phyloP scores from a whole-genome alignment of 2,113 vertebrate genomes.

The Scopus umbretta region DNA sequence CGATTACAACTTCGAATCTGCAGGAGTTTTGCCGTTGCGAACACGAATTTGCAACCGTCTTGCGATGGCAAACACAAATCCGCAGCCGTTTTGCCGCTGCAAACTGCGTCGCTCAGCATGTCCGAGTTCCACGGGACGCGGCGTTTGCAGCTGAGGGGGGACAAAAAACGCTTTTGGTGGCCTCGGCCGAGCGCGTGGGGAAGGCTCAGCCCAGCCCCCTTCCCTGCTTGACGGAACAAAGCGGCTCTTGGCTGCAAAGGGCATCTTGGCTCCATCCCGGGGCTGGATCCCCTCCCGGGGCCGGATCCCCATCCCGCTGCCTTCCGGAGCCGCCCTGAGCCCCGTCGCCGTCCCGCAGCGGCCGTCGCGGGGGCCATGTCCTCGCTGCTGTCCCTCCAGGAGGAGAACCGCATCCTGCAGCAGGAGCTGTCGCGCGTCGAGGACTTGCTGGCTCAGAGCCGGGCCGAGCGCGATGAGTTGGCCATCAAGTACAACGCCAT shows the following conservation, averaged over 20 bases:
- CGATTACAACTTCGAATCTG: too few relatives aligned
- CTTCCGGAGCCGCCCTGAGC: not conserved
- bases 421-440: constrained; percentile 88
- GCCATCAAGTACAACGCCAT: constrained; percentile 93
- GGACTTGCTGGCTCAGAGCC: constrained; percentile 90
- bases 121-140: not conserved
- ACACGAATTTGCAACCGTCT: not conserved
- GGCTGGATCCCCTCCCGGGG: not conserved
- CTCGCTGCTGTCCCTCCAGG: constrained; percentile 86
- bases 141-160: not conserved
- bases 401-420: constrained; percentile 90
- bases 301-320: fast-evolving
- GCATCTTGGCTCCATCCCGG: not conserved
- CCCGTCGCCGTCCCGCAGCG: not conserved
- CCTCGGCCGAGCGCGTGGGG: fast-evolving
- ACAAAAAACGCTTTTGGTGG: fast-evolving
- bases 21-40: too few relatives aligned
- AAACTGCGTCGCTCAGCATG: fast-evolving
- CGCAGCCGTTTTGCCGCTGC: fast-evolving
- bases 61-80: fast-evolving
- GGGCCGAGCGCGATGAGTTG: constrained; percentile 89
- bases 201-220: not conserved
- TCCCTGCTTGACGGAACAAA: not conserved
- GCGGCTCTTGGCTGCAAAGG: not conserved
- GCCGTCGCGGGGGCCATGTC: constrained; percentile 78